These are phyloP conservation scores for Montipora efflorescens DNA, from an alignment of 64 coral and sea anemone species.

Conservation along the genomic window DNA sequence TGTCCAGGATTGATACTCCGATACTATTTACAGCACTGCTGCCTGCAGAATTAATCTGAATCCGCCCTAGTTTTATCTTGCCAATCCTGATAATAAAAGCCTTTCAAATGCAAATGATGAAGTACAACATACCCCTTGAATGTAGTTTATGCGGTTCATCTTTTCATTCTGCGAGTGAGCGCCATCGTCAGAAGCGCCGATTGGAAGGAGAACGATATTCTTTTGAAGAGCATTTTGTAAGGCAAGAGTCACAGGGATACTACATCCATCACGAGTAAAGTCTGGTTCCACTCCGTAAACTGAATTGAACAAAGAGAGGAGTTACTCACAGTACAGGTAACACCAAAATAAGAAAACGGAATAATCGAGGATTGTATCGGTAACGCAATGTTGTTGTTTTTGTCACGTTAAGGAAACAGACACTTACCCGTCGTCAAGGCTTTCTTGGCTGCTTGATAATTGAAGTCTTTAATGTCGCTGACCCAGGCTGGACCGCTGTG, in stretches of 20 bases:
- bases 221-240: slow-evolving; percentile 59
- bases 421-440: slow-evolving; percentile 65
- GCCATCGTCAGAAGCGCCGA: slow-evolving; percentile 79
- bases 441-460: slow-evolving; percentile 66
- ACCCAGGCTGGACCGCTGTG: slow-evolving; percentile 32
- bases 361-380: neutral
- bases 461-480: slow-evolving; percentile 35
- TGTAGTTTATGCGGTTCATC: slow-evolving; percentile 65
- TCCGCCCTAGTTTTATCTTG: too few relatives aligned
- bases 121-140: slow-evolving; percentile 67
- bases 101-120: too few relatives aligned
- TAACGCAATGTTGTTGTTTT: neutral
- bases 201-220: slow-evolving; percentile 69
- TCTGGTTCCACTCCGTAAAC: slow-evolving; percentile 65
- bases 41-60: too few relatives aligned
- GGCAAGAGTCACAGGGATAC: slow-evolving; percentile 81
- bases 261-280: slow-evolving; percentile 84
- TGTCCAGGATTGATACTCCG: too few relatives aligned
- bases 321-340: too few relatives aligned
- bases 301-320: neutral
- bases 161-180: slow-evolving; percentile 93
- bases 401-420: neutral
- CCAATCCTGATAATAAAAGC: too few relatives aligned
- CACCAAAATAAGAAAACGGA: neutral
- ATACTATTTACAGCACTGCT: too few relatives aligned